Evolutionary conservation across 2,113 vertebrate genomes (phyloP), one percentile per base, ranked within the genome.

Genomic region (Rhabdornis inornatus): DNA sequence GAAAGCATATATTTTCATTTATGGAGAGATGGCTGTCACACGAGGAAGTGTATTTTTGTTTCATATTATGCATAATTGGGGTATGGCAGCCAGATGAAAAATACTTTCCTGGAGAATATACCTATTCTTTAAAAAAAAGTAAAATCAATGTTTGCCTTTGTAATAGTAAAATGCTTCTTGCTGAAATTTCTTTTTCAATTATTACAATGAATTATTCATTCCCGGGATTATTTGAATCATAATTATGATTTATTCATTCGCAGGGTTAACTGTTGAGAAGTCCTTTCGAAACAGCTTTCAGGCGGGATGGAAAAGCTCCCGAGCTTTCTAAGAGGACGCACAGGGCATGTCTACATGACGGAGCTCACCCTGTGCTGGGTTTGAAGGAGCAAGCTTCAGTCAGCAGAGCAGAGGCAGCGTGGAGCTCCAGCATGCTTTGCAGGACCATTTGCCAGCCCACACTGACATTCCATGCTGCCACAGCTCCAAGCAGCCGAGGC

Each of bases 181-280:
- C 44, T 31, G 83, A 83, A 55, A 71, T 42, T 77, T 50, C 17
- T 83, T 91, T 91, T 90, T 66, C 94, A 83, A 28, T 92, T 85
- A 70, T 80, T 78, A 75, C 10, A 64, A 83, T 93, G 68, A 96
- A 93, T 95, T 91, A 95, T 92, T 94, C 49, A 94, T 95, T 95
- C n/a, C 24, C 3, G 10, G 15, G 70, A 64, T 84, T 92, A 61
- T 90, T 94, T 78, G 56, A 88, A 94, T 90, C 19, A 68, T 61
- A 64, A 92, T 84, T 64, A 77, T 53, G 68, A 78, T 94, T 81
- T 94, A 83, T 95, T 96, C 66, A 70, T 92, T 87, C 11, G 15
- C 17, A 4, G 25, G 42, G 59, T 75, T 92, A 91, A 59, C 78
- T 74, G 11, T 24, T 83, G 64, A 85, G 74, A 87, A 94, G 47